Evolutionary conservation across 1,140 invertebrate species (phyloP).

Genomic region (Hesperophylax magnus): DNA sequence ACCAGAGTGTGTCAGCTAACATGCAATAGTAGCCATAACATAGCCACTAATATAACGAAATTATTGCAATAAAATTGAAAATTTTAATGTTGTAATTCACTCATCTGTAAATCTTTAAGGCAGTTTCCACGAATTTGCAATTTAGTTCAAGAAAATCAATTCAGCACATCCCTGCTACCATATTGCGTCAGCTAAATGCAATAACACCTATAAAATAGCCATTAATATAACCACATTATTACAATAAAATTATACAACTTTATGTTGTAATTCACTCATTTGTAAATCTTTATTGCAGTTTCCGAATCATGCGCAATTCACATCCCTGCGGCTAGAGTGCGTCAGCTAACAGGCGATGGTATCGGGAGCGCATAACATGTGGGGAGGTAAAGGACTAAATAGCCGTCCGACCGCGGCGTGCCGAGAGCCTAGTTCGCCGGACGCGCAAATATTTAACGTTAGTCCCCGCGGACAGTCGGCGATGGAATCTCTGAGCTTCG

Average conservation of each 20-base stretch:
- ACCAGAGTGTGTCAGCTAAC: no score
- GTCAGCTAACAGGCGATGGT: slow-evolving; percentile 9
- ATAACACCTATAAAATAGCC: no score
- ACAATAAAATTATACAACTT: no score
- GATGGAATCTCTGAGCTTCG: slow-evolving; percentile 26
- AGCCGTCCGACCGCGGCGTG: slow-evolving; percentile 4
- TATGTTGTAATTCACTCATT: neutral
- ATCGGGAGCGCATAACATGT: slow-evolving; percentile 5
- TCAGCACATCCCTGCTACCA: no score
- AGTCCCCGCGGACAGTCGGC: slow-evolving; percentile 5
- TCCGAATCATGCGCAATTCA: neutral
- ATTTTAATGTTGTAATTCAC: neutral
- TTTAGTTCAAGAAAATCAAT: no score
- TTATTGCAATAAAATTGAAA: no score
- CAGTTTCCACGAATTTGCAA: no score
- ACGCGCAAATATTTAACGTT: slow-evolving; percentile 23
- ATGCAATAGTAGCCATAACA: no score
- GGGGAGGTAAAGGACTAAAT: slow-evolving; percentile 27
- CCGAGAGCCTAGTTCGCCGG: neutral
- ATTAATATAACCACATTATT: no score
- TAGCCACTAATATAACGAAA: no score
- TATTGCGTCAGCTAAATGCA: no score
- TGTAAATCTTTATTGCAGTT: neutral
- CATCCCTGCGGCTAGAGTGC: neutral
- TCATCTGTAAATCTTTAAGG: no score